Conservation (phyloP, 1,140 invertebrate genomes). For the Maniola jurtina region DNA sequence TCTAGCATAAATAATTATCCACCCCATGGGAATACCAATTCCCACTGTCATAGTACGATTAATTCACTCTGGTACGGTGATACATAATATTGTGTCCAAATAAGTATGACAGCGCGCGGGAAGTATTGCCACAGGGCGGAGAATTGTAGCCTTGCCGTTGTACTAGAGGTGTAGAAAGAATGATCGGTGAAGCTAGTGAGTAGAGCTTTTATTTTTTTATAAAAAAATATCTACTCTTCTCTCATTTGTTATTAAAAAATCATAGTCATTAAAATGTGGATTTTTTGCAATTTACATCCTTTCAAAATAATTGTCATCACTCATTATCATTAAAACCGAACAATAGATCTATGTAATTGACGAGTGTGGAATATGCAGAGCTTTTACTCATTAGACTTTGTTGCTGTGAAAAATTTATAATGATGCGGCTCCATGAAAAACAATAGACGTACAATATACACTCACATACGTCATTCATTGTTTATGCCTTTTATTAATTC, state of each 20-base stretch:
- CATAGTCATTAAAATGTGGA: not conserved
- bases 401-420: slow-evolving; percentile 63
- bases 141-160: too few relatives aligned
- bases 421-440: slow-evolving; percentile 47
- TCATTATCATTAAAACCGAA: slow-evolving; percentile 27
- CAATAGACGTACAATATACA: slow-evolving; percentile 58
- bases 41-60: too few relatives aligned
- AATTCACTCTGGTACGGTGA: too few relatives aligned
- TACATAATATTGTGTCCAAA: too few relatives aligned
- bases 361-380: slow-evolving; percentile 30
- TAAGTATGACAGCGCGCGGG: too few relatives aligned
- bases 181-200: too few relatives aligned
- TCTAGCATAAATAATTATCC: too few relatives aligned
- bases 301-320: slow-evolving; percentile 7
- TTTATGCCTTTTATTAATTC: slow-evolving; percentile 62
- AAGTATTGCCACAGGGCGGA: too few relatives aligned
- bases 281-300: not conserved
- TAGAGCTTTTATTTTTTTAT: too few relatives aligned
- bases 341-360: slow-evolving; percentile 31
- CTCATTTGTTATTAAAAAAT: not conserved
- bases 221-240: too few relatives aligned
- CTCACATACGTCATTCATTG: slow-evolving; percentile 58
- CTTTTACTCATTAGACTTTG: slow-evolving; percentile 62
- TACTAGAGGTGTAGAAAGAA: too few relatives aligned
- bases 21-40: too few relatives aligned